Conservation (phyloP, 2,888 invertebrate genomes). For the Drosophila mulleri region DNA sequence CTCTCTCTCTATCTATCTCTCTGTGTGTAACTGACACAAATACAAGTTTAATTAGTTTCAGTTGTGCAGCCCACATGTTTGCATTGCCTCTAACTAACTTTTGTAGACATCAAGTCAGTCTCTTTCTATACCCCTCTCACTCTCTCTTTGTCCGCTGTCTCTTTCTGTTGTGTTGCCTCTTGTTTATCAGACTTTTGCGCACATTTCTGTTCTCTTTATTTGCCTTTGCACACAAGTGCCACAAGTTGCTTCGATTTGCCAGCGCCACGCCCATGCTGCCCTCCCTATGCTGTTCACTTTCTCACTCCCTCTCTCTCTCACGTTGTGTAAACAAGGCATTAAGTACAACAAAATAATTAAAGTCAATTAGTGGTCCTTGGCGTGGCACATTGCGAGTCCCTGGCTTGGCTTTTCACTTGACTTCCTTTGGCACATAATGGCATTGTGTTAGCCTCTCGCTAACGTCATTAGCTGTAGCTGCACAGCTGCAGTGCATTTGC, state of each 20-base stretch:
- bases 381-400: constrained; percentile 56
- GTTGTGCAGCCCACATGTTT: constrained; percentile 48
- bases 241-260: constrained; percentile 55
- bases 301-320: background rate
- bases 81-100: constrained; percentile 60
- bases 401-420: constrained; percentile 53
- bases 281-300: background rate
- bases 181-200: constrained; percentile 9
- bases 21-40: constrained; percentile 60
- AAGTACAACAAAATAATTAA: constrained; percentile 82
- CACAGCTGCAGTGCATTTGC: background rate
- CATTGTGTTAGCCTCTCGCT: constrained; percentile 37
- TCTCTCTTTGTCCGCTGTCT: background rate
- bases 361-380: constrained; percentile 79
- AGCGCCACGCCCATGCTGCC: constrained; percentile 42
- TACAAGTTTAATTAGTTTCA: constrained; percentile 66
- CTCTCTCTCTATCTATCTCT: too few species aligned
- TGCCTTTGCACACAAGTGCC: constrained; percentile 23
- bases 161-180: background rate
- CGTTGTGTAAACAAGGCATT: constrained; percentile 71
- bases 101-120: constrained; percentile 23
- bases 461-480: constrained; percentile 20
- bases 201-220: constrained; percentile 33
- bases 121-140: background rate
- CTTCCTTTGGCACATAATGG: constrained; percentile 58